Evolutionary conservation across 2,888 invertebrate genomes (phyloP), one percentile per base, ranked within the genome.

Genomic region (Lacanobia oleracea): DNA sequence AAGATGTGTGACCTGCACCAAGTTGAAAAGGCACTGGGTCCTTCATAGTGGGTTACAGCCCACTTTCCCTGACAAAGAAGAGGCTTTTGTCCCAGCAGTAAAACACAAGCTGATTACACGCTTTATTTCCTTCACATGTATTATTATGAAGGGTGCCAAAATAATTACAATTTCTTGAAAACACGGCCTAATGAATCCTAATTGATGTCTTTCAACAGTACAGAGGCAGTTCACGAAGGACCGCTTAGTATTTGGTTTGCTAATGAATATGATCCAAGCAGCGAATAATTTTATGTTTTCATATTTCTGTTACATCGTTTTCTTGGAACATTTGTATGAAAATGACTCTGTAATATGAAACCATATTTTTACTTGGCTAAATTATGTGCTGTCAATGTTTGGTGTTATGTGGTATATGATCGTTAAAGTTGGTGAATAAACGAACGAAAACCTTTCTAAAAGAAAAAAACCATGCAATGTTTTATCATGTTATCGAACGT

Each of bases 261-360:
- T n/a, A 59, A 77, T 66, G 40, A 40, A 33, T 62, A 53, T 43
- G 3, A 14, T 43, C 59, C 33, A 6, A 27, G 9, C 12, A 0
- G 14, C 9, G 33, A 27, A 33, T 37, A 33, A 53, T 62, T 5
- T 65, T 67, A 27, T 64, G 45, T 23, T 65, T 53, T 40, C 37
- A 61, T 65, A 33, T 59, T 48, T 21, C 1, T 50, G 10, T 21
- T 45, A 54, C 6, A 40, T 56, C 10, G 21, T 23, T 60, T 54
- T 61, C 14, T 51, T 64, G 23, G 33, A 18, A 10, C 4, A 23
- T 57, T 33, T 70, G 0, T 27, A 37, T 37, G 16, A 33, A 53
- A 68, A 63, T 53, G 4, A 21, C 37, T 27, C 23, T 7, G 33
- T 51, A 37, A 48, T 21, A 45, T 45, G 27, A 27, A 37, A 45